A percentile compares a stretch with the other conserved stretches of the same genome.
Conservation (phyloP, 2,888 invertebrate species). For the Tolmerus cingulatus region DNA sequence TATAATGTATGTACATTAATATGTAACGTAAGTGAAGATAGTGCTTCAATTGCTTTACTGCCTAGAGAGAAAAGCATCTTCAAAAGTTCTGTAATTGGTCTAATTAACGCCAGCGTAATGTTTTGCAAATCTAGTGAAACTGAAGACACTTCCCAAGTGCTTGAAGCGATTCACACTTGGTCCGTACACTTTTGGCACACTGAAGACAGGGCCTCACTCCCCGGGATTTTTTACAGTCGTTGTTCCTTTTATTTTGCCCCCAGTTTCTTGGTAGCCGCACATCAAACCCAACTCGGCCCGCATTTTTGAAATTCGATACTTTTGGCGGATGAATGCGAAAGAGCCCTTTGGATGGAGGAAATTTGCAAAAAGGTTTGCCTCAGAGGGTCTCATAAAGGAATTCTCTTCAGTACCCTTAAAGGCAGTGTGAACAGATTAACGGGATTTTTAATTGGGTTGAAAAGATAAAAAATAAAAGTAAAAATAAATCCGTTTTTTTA, state of each 20-base stretch:
- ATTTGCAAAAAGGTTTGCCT: background rate
- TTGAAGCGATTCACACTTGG: background rate
- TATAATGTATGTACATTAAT: too few relatives aligned
- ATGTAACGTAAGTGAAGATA: too few relatives aligned
- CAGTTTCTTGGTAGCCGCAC: background rate
- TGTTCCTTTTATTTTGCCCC: constrained; percentile 1
- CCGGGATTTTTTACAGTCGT: background rate
- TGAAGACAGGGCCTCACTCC: background rate
- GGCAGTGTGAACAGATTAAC: constrained; percentile 25
- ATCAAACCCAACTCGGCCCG: background rate
- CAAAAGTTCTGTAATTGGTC: background rate
- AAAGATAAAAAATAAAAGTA: background rate
- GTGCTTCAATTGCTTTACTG: background rate
- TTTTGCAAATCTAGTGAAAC: background rate
- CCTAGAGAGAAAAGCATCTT: background rate
- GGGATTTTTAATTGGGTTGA: constrained; percentile 10
- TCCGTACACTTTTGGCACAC: background rate
- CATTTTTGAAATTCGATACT: constrained; percentile 13
- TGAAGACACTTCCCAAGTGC: background rate
- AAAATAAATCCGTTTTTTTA: background rate
- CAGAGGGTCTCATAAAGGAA: background rate
- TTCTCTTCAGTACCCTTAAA: background rate
- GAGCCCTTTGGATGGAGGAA: background rate
- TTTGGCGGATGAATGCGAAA: background rate
- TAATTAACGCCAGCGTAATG: background rate